Evolutionary conservation across 1,140 invertebrate genomes (phyloP), one percentile per base, ranked within the genome.

Genomic region (Polypedilum pembai): DNA sequence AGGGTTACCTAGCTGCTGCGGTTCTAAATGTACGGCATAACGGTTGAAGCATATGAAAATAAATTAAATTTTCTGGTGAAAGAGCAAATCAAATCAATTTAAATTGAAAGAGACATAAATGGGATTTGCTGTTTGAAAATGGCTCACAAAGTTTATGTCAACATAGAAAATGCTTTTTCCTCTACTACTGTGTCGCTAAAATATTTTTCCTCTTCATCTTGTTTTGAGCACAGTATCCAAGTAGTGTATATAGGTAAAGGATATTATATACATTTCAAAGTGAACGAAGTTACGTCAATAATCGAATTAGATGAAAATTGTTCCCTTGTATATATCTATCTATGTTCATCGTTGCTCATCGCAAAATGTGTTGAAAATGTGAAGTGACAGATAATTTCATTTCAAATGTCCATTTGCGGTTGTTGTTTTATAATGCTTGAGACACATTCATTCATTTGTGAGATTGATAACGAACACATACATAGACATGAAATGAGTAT

Each of bases 91-190:
- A 56, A 56, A 56, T 56, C 45, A 56, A 56, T 56, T 56, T 56
- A 56, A 56, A 56, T 56, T 56, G 45, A 56, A 56, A 56, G 45
- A 56, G 45, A 56, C 45, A 56, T 56, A 56, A 56, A 56, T 56
- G 45, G 45, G 45, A 56, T 56, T 56, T 56, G 12, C 45, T 56
- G 45, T 56, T 56, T 56, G 45, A 56, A 56, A 56, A 56, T 56
- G 45, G 12, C 45, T 56, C 45, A 56, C 45, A 56, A 56, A 56
- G 45, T 56, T 56, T 56, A 56, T 56, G 45, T 56, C 45, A 56
- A 56, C 45, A 56, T 56, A 56, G 8, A 56, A n/a, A 56, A 33
- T 33, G 24, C 24, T 33, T 33, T 33, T 33, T 33, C 24, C 24
- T 33, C 24, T 33, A 33, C 24, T 56, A 56, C 12, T 56, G 15